Evolutionary conservation across 2,797 vertebrate genomes (phyloP).

Genomic region (Coracias cyanogaster): DNA sequence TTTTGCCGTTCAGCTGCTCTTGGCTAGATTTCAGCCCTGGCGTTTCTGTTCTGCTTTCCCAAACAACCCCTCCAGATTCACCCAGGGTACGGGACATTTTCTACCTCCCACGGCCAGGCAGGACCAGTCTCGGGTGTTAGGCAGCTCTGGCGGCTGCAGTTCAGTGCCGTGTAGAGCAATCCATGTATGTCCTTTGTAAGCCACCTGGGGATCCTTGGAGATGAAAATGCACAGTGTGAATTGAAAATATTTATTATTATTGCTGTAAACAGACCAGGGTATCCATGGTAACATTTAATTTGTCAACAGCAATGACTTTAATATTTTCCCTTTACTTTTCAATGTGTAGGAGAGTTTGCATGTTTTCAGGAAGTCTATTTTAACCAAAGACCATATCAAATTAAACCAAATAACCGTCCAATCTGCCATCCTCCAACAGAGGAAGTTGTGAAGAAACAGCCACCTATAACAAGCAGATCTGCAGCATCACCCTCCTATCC

Average conservation of each 20-base stretch:
- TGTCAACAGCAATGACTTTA: background rate
- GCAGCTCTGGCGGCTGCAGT: background rate
- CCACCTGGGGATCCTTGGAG: background rate
- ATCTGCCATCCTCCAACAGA: background rate
- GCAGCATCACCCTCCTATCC: background rate
- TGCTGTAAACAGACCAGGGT: slow-evolving; percentile 14
- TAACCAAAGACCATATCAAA: background rate
- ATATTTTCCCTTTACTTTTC: background rate
- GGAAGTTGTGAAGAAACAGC: background rate
- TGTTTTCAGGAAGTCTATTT: background rate
- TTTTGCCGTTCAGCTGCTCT: background rate
- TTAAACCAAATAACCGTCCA: background rate
- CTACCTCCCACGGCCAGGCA: background rate
- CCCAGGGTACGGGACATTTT: background rate
- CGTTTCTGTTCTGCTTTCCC: background rate
- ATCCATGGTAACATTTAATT: slow-evolving; percentile 1
- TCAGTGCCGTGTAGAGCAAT: background rate
- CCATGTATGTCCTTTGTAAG: background rate
- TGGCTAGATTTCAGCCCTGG: background rate
- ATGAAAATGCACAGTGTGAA: slow-evolving; percentile 9
- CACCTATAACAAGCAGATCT: background rate
- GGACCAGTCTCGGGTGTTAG: background rate
- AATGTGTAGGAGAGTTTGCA: background rate
- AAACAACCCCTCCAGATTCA: background rate
- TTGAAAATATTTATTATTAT: slow-evolving; percentile 37